These are phyloP conservation scores for Propithecus coquereli DNA, from an alignment of 2,113 vertebrate species.

Conservation along the genomic window DNA sequence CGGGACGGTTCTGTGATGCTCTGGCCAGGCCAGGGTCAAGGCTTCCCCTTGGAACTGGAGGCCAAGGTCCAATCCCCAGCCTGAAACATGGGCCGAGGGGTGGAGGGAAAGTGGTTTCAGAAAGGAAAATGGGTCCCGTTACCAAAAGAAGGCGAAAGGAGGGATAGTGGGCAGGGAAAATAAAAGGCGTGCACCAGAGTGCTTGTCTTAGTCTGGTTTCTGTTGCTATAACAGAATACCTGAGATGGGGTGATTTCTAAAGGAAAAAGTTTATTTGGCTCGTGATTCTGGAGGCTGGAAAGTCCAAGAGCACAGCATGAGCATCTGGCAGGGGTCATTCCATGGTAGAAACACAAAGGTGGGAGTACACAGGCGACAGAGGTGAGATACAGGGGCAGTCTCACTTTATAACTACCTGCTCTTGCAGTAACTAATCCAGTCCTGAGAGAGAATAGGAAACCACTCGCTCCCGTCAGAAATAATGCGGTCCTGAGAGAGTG, in stretches of 20 bases:
- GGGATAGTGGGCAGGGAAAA: background rate
- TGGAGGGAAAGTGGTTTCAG: background rate
- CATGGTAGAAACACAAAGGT: background rate
- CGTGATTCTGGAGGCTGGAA: background rate
- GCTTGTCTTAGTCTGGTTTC: background rate
- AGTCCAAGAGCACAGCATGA: background rate
- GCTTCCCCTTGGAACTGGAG: background rate
- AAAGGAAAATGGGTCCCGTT: background rate
- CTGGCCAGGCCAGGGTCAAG: background rate
- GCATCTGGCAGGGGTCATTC: background rate
- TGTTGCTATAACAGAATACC: background rate
- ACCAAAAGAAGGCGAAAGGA: background rate
- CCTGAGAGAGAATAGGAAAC: background rate
- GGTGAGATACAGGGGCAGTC: background rate
- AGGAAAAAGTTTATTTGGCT: background rate
- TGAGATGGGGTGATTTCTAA: background rate
- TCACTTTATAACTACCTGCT: background rate
- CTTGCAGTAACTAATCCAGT: background rate
- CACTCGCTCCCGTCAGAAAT: background rate
- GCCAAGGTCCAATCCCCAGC: background rate
- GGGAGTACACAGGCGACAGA: background rate
- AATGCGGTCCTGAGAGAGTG: background rate
- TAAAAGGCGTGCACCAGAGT: rapidly evolving
- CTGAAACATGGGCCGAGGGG: background rate
- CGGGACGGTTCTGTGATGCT: background rate